A percentile compares a stretch with the other conserved stretches of the same genome.
phyloP scores from a whole-genome alignment of 2,888 invertebrate genomes.

The Drosophila neutralis region DNA sequence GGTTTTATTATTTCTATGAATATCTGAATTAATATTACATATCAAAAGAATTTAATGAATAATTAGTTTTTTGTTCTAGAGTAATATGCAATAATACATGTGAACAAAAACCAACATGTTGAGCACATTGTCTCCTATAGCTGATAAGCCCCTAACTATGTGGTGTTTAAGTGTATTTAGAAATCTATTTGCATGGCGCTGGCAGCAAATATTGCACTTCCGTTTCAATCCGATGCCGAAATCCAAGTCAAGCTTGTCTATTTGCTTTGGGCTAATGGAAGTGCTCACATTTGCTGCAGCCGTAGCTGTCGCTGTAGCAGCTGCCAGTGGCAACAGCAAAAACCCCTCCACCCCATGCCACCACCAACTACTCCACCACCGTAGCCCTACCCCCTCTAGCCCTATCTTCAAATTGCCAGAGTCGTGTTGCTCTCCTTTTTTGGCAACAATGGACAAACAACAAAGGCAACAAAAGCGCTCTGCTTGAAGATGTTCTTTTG shows the following conservation, averaged over 20 bases:
- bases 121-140: background rate
- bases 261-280: constrained; percentile 74
- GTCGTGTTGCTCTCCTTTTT: constrained; percentile 31
- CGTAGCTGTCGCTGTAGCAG: constrained; percentile 17
- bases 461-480: constrained; percentile 51
- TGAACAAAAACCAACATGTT: background rate
- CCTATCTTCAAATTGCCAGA: constrained; percentile 5
- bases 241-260: constrained; percentile 78
- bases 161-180: constrained; percentile 42
- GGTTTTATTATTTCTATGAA: background rate
- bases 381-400: background rate
- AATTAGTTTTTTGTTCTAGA: background rate
- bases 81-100: background rate
- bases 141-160: background rate
- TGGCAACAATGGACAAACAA: constrained; percentile 57
- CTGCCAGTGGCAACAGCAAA: constrained; percentile 20
- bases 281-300: constrained; percentile 36
- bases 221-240: constrained; percentile 64
- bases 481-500: constrained; percentile 28
- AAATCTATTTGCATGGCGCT: constrained; percentile 72
- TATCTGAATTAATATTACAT: background rate
- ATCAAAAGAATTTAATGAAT: too few relatives aligned
- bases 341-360: background rate
- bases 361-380: background rate
- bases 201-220: constrained; percentile 76